Percentiles rank a stretch among this genome's conserved stretches.
Conservation (phyloP, 2,113 vertebrate genomes). For the Catagonus wagneri region DNA sequence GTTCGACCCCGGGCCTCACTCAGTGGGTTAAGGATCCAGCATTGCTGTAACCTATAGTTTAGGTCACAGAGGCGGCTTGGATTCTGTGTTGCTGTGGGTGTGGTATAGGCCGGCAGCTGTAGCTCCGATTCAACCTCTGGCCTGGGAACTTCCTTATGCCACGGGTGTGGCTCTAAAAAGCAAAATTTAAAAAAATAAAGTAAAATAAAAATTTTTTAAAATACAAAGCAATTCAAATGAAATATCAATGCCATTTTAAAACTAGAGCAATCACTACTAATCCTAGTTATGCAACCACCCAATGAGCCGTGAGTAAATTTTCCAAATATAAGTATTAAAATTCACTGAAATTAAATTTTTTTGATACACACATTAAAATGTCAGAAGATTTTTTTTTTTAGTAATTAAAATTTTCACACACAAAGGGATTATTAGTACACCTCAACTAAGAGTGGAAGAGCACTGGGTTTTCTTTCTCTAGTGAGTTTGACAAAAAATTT, state of each 20-base stretch:
- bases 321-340: slow-evolving; percentile 49
- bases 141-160: too few species aligned
- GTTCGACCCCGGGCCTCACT: too few species aligned
- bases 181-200: not conserved
- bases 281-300: not conserved
- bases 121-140: too few species aligned
- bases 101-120: too few species aligned
- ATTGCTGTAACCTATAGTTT: too few species aligned
- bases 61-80: too few species aligned
- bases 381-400: not conserved
- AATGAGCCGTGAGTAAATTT: not conserved
- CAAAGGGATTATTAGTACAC: not conserved
- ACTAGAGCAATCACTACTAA: slow-evolving; percentile 27
- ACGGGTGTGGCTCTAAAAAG: too few species aligned
- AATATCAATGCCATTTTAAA: slow-evolving; percentile 26
- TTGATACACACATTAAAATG: not conserved
- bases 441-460: not conserved
- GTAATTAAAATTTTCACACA: slow-evolving; percentile 28
- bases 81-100: too few species aligned
- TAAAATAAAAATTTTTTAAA: not conserved
- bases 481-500: not conserved
- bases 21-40: too few species aligned
- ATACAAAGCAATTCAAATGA: not conserved
- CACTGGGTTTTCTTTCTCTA: not conserved
- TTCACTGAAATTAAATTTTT: not conserved